Evolutionary conservation across 2,797 vertebrate species (phyloP), one percentile per base, ranked within the genome.

Genomic region (Sparus aurata): DNA sequence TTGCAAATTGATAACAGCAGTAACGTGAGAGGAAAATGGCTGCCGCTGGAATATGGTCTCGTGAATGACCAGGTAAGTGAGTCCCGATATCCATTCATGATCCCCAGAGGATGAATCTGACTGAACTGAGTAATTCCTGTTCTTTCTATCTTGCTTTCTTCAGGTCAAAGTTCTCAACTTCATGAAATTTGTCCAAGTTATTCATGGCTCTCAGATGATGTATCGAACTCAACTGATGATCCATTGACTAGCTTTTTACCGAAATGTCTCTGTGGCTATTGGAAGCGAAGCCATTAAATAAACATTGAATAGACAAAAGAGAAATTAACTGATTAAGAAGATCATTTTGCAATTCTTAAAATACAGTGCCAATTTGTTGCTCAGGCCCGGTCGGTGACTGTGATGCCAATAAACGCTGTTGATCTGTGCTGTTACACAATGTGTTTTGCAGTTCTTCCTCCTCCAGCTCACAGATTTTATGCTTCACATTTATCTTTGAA

Each of bases 401-500:
- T 18, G 46, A 54, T 63, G 50, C 63, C 59, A 20, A 2, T 8
- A 47, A 18, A 54, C 2, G 23, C 46, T 12, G 45, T 74, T 69
- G 4, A 73, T 49, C 64, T 67, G 10, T 49, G 20, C 76, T 49
- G 67, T 77, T 77, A 49, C 57, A 66, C 69, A 77, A 73, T n/a
- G 63, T 34, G 50, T 72, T 38, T 47, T 59, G 34, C 47, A 18
- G 57, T 53, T 25, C 55, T 50, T 66, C 30, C 63, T 79, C 72
- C 73, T 63, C 71, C 71, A 20, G 57, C 83, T 77, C 80, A 70
- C 73, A 78, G 22, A 57, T 80, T 81, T 54, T 54, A 61, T 79
- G 74, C 61, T 73, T 74, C 59, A 75, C 41, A 71, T 61, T 82
- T 67, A 85, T 88, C 77, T 84, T 27, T 82, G 64, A 69, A 79